A percentile compares a stretch with the other conserved stretches of the same genome.
Conservation (phyloP, 1,140 invertebrate genomes). For the Sitobion miscanthi region DNA sequence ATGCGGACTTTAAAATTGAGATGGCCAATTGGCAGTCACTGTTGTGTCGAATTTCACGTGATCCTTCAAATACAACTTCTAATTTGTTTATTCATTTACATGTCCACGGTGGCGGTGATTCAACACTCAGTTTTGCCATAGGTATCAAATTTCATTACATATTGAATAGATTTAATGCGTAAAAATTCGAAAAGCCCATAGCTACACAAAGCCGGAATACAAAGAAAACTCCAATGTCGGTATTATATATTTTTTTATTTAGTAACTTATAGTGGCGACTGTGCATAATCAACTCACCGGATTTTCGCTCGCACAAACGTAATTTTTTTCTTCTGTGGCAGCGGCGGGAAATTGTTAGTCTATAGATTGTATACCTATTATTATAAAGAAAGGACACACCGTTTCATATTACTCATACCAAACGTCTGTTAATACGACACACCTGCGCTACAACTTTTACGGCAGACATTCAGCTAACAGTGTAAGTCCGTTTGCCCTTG, state of each 20-base stretch:
- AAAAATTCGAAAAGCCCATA: background rate
- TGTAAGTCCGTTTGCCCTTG: background rate
- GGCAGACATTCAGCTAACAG: background rate
- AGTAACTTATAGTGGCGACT: background rate
- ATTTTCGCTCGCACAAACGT: background rate
- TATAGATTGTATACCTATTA: background rate
- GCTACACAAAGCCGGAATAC: background rate
- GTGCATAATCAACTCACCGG: background rate
- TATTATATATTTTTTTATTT: background rate
- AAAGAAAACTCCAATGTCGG: background rate
- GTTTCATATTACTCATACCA: background rate
- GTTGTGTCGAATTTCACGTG: background rate
- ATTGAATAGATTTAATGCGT: background rate
- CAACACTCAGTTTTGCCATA: background rate
- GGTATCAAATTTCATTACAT: background rate
- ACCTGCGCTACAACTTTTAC: background rate
- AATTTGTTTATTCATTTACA: background rate
- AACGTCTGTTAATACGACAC: background rate
- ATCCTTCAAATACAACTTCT: background rate
- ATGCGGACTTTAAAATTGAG: no score
- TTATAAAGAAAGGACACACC: background rate
- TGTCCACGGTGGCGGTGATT: background rate
- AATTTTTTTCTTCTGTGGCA: background rate
- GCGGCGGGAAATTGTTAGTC: background rate
- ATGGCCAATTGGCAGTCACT: background rate